These are phyloP conservation scores for Melanargia galathea DNA, from an alignment of 2,888 invertebrate genomes.

Conservation along the genomic window DNA sequence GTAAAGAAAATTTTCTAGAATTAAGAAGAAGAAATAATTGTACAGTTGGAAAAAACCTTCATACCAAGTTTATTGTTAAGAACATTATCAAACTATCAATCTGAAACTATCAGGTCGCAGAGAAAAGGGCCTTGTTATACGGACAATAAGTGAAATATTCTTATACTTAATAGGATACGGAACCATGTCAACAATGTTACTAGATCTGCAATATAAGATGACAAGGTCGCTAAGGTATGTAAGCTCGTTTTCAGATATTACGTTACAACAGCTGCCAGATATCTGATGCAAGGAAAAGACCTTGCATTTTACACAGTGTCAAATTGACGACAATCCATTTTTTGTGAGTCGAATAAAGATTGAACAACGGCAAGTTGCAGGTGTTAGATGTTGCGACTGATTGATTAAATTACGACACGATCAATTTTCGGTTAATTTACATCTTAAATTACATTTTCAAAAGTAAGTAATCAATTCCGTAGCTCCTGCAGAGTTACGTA, in stretches of 20 bases:
- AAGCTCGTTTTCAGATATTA: conserved; percentile 8
- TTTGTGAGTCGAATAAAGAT: background rate
- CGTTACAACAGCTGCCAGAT: background rate
- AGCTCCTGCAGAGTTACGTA: background rate
- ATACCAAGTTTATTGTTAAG: too few species aligned
- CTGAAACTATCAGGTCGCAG: too few species aligned
- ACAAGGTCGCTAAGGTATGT: background rate
- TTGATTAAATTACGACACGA: conserved; percentile 15
- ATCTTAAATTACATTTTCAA: conserved; percentile 12
- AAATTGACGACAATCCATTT: conserved; percentile 2
- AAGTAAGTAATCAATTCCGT: background rate
- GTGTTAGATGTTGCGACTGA: conserved; percentile 12
- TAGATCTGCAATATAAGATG: background rate
- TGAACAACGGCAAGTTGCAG: background rate
- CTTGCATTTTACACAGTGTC: conserved; percentile 9
- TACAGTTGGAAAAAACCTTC: too few species aligned
- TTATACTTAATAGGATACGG: background rate
- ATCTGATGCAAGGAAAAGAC: conserved; percentile 10
- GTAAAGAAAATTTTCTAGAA: too few species aligned
- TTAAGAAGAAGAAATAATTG: too few species aligned
- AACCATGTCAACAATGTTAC: background rate
- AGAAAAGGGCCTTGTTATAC: too few species aligned
- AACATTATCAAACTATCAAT: too few species aligned
- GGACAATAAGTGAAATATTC: background rate
- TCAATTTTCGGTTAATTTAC: background rate